Percentiles rank a stretch among this genome's conserved stretches.
Evolutionary conservation across 2,888 invertebrate genomes (phyloP).

Genomic region (Bombylius major): DNA sequence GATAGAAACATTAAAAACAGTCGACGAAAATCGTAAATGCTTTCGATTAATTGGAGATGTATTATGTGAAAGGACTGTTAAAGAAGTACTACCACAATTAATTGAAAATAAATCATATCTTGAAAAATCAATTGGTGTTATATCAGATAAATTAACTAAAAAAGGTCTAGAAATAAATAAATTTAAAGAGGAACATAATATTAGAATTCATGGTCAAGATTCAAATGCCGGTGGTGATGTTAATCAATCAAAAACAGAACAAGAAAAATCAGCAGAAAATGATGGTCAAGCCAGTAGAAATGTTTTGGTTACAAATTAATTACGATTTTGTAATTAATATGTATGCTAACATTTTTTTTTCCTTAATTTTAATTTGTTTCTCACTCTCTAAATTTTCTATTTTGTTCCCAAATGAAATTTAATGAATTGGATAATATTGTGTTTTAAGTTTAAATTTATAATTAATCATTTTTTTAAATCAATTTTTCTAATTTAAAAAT

Average conservation of each 20-base stretch:
- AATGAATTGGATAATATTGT: too few species aligned
- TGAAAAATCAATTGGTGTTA: conserved; percentile 59
- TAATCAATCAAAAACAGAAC: conserved; percentile 21
- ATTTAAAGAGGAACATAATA: conserved; percentile 81
- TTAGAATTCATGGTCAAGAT: conserved; percentile 64
- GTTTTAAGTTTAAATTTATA: too few species aligned
- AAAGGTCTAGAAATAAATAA: conserved; percentile 87
- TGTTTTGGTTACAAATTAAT: conserved; percentile 40
- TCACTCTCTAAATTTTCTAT: too few species aligned
- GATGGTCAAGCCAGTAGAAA: conserved; percentile 37
- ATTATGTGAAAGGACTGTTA: conserved; percentile 82
- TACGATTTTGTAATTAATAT: background rate
- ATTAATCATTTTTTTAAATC: too few species aligned
- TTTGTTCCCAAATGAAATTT: too few species aligned
- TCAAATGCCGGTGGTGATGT: conserved; percentile 29
- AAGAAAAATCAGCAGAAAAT: conserved; percentile 20
- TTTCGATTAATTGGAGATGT: conserved; percentile 91
- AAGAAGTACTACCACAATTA: conserved; percentile 78
- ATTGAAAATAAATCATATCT: conserved; percentile 68
- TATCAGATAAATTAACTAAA: conserved; percentile 67
- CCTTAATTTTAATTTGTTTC: too few species aligned
- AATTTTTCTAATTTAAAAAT: too few species aligned
- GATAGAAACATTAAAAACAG: conserved; percentile 78
- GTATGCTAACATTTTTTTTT: background rate
- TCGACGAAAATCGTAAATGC: conserved; percentile 75